Percentiles rank a stretch among this genome's conserved stretches.
Evolutionary conservation across 2,888 invertebrate species (phyloP).

Genomic region (Tetropium fuscum): DNA sequence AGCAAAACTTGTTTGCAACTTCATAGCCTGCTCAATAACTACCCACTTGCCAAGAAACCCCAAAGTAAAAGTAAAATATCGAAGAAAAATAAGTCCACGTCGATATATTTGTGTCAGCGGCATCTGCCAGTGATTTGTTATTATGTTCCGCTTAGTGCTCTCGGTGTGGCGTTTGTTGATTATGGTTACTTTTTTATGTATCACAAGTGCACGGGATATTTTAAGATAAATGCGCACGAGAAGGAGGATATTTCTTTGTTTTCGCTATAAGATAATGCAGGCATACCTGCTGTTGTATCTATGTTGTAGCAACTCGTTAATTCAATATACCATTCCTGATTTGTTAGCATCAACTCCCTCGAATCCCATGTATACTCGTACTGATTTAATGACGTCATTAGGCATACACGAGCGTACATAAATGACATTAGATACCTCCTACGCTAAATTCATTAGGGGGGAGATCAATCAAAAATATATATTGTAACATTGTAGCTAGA

Average conservation of each 20-base stretch:
- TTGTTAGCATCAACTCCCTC: too few relatives aligned
- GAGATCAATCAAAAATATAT: too few relatives aligned
- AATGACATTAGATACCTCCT: too few relatives aligned
- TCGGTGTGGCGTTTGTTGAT: conserved; percentile 11
- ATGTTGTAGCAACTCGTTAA: too few relatives aligned
- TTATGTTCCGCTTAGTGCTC: conserved; percentile 14
- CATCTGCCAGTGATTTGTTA: conserved; percentile 47
- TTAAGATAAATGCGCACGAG: neutral
- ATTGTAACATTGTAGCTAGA: too few relatives aligned
- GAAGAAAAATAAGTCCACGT: conserved; percentile 35
- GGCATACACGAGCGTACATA: too few relatives aligned
- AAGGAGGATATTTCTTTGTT: neutral
- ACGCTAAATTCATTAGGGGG: too few relatives aligned
- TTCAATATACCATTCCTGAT: too few relatives aligned
- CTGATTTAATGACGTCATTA: too few relatives aligned
- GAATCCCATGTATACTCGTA: too few relatives aligned
- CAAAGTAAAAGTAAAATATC: conserved; percentile 33
- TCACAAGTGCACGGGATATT: neutral
- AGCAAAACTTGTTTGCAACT: conserved; percentile 40
- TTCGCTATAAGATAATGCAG: too few relatives aligned
- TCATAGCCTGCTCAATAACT: conserved; percentile 36
- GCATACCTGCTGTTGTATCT: too few relatives aligned
- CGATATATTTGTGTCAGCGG: conserved; percentile 37
- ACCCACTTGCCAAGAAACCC: conserved; percentile 34
- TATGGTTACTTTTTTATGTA: conserved; percentile 14